A percentile compares a stretch with the other conserved stretches of the same genome.
These are phyloP conservation scores for Stegodyphus mimosarum DNA, from an alignment of 1,140 invertebrate genomes.

Conservation along the genomic window DNA sequence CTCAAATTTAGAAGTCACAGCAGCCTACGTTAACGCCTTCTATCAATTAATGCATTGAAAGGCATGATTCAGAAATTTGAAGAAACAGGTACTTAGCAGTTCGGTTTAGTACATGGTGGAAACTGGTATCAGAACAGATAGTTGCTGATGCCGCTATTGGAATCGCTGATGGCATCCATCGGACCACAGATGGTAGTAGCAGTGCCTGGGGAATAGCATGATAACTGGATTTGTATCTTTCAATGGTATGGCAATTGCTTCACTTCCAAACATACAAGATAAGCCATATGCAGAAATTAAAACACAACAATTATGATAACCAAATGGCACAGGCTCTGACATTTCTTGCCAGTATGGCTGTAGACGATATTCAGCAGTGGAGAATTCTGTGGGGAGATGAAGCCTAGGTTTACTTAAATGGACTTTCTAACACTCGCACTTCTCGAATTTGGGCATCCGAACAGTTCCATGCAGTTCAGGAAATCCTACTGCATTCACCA, in stretches of 20 bases:
- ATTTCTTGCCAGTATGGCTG: conserved; percentile 26
- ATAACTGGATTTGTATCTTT: background rate
- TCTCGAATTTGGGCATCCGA: background rate
- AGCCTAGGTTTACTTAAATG: conserved; percentile 8
- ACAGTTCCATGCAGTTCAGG: background rate
- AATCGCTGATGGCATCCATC: background rate
- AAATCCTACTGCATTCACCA: conserved; percentile 4
- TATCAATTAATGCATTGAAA: background rate
- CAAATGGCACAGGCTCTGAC: background rate
- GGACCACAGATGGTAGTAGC: background rate
- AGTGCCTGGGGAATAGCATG: background rate
- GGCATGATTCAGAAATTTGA: conserved; percentile 1
- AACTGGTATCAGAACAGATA: conserved; percentile 2
- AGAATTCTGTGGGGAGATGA: conserved; percentile 39
- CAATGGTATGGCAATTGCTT: conserved; percentile 16
- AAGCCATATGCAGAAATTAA: conserved; percentile 8
- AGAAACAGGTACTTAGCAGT: background rate
- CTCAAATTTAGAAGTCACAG: background rate
- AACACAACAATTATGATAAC: background rate
- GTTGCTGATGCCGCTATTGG: background rate
- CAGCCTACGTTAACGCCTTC: background rate
- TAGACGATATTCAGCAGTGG: conserved; percentile 8
- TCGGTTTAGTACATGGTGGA: background rate
- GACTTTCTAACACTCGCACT: background rate
- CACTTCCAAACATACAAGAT: conserved; percentile 40